Conservation (phyloP, 2,888 invertebrate genomes). For the Teinopalpus imperialis region DNA sequence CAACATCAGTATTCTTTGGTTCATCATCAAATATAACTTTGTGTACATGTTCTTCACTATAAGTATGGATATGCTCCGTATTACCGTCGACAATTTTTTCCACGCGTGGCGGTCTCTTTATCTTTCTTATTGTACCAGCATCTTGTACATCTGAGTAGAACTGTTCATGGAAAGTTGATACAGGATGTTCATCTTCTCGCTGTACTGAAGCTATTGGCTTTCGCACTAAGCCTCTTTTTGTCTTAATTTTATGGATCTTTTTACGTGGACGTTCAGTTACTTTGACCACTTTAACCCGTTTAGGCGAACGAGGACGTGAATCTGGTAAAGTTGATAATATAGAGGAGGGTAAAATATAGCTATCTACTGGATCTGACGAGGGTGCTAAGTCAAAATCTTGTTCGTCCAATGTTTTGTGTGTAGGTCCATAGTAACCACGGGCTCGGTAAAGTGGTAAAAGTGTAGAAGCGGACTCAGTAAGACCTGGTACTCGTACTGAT, state of each 20-base stretch:
- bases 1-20: slow-evolving; percentile 44
- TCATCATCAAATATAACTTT: slow-evolving; percentile 64
- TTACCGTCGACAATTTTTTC: slow-evolving; percentile 78
- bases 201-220: slow-evolving; percentile 36
- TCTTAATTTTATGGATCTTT: slow-evolving; percentile 61
- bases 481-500: slow-evolving; percentile 44
- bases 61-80: slow-evolving; percentile 77
- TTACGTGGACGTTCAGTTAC: slow-evolving; percentile 60
- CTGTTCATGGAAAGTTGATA: slow-evolving; percentile 70
- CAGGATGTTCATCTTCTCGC: slow-evolving; percentile 63
- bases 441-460: slow-evolving; percentile 70
- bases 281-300: slow-evolving; percentile 68
- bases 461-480: slow-evolving; percentile 56
- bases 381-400: slow-evolving; percentile 60
- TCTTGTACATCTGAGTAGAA: slow-evolving; percentile 75
- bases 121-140: slow-evolving; percentile 67
- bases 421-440: slow-evolving; percentile 73
- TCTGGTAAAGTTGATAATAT: slow-evolving; percentile 44
- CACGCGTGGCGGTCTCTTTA: slow-evolving; percentile 71
- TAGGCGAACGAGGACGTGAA: slow-evolving; percentile 47
- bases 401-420: slow-evolving; percentile 58
- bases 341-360: slow-evolving; percentile 45
- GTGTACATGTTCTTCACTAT: slow-evolving; percentile 76
- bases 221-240: slow-evolving; percentile 56
- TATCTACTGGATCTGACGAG: slow-evolving; percentile 50